phyloP scores from a whole-genome alignment of 2,888 invertebrate genomes.

The Epirrhoe tristata region DNA sequence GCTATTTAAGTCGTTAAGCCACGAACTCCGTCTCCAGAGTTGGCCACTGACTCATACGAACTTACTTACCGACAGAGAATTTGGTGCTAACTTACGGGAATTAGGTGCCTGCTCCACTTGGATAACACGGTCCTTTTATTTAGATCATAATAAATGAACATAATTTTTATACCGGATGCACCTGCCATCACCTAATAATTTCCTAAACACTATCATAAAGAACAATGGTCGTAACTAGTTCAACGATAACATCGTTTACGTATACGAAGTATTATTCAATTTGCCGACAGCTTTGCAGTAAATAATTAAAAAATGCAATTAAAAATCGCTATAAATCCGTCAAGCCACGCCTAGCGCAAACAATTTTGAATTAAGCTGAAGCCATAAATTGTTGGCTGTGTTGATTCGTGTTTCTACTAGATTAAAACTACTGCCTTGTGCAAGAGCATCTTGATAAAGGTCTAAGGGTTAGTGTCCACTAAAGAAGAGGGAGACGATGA shows the following conservation, averaged over 20 bases:
- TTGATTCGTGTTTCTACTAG: slow-evolving; percentile 4
- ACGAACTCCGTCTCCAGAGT: no score
- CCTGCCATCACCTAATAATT: slow-evolving; percentile 38
- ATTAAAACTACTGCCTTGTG: not conserved
- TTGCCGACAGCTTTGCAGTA: slow-evolving; percentile 76
- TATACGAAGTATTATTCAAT: slow-evolving; percentile 65
- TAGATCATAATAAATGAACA: slow-evolving; percentile 2
- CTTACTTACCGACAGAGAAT: no score
- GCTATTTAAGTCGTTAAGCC: no score
- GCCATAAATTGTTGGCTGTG: slow-evolving; percentile 21
- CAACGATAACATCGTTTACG: slow-evolving; percentile 64
- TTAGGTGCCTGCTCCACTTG: no score
- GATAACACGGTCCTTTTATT: no score
- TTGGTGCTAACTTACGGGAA: no score
- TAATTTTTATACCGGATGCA: slow-evolving; percentile 34
- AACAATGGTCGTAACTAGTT: slow-evolving; percentile 43
- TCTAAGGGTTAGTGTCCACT: not conserved
- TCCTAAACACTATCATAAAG: slow-evolving; percentile 28
- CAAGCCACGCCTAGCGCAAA: slow-evolving; percentile 64
- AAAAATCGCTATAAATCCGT: slow-evolving; percentile 80
- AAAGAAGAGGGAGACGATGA: no score
- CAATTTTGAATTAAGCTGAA: slow-evolving; percentile 21
- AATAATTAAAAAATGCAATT: slow-evolving; percentile 83
- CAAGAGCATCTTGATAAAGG: not conserved
- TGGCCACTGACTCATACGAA: no score